These are phyloP conservation scores for Anthopleura xanthogrammica DNA, from an alignment of 92 coral and sea anemone species.

Conservation along the genomic window DNA sequence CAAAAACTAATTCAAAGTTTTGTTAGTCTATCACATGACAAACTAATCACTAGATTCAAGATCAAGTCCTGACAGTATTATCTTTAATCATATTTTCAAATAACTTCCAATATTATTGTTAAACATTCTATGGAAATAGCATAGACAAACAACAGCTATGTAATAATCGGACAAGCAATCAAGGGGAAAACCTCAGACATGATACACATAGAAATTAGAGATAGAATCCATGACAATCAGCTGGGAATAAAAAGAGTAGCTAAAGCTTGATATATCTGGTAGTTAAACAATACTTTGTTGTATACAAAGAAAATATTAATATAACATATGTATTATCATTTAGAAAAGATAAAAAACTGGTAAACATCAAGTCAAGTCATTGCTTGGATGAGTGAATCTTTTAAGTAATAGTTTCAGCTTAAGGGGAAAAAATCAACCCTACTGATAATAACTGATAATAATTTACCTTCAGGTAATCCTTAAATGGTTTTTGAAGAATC, in stretches of 20 bases:
- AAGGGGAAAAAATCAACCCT: background rate
- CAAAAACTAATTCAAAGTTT: background rate
- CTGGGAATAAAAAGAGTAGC: too few species aligned
- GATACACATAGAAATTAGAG: too few species aligned
- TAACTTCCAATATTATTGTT: background rate
- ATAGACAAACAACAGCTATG: background rate
- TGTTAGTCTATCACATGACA: background rate
- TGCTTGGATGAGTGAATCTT: background rate
- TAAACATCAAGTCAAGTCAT: too few species aligned
- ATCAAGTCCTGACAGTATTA: background rate
- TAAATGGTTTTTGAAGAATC: conserved; percentile 45
- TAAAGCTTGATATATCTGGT: background rate
- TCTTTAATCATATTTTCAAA: background rate
- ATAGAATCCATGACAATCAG: too few species aligned
- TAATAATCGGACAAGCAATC: background rate
- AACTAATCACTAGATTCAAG: background rate
- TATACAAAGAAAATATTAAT: too few species aligned
- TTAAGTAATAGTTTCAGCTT: background rate
- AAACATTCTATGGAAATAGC: background rate
- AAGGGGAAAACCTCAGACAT: background rate
- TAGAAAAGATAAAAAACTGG: too few species aligned
- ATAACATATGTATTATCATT: too few species aligned
- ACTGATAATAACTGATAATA: background rate
- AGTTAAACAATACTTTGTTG: background rate
- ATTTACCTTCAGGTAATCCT: conserved; percentile 45